Evolutionary conservation across 2,888 invertebrate species (phyloP), one percentile per base, ranked within the genome.

Genomic region (Agapostemon virescens): DNA sequence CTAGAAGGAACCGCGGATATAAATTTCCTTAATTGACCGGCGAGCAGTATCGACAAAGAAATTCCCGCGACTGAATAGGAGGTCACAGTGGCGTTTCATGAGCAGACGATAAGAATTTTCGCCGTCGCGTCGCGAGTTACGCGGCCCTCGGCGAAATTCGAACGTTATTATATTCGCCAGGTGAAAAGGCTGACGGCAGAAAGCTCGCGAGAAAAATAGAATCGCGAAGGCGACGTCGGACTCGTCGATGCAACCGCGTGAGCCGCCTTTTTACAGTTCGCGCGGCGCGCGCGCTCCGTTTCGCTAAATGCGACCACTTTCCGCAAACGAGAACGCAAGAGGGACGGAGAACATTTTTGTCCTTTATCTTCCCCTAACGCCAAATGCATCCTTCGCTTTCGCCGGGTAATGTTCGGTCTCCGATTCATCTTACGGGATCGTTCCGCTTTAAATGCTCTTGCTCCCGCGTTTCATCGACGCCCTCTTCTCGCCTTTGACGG

Each of bases 271-370:
- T 78, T 61, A 64, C 76, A 52, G 69, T 82, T 82, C 67, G 61
- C 82, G 42, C 52, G 78, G 42, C n/a, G n/a, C n/a, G 15, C 13
- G 52, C 7, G 1, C 64, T 33, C 0, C 42, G 71, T 72, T 76
- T 72, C 26, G 23, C 38, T 69, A 82, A 83, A 79, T 58, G 58
- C 73, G 63, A 68, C 75, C 72, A 45, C 74, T 76, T 83, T 78
- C 49, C 68, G 69, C 30, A n/a, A 45, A 26, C 36, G 72, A 69
- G 69, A 66, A n/a, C 69, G 78, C 76, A 36, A n/a, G 71, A 42
- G 61, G 63, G 49, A 1, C 42, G n/a, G n/a, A n/a, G n/a, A n/a
- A 36, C 63, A 55, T 61, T 79, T 63, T 30, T 17, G 20, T 40
- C 9, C 11, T 45, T 61, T 63, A 61, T 63, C 74, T 77, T 36